phyloP scores from a whole-genome alignment of 2,888 invertebrate genomes.

The Rhabditophanes sp. region DNA sequence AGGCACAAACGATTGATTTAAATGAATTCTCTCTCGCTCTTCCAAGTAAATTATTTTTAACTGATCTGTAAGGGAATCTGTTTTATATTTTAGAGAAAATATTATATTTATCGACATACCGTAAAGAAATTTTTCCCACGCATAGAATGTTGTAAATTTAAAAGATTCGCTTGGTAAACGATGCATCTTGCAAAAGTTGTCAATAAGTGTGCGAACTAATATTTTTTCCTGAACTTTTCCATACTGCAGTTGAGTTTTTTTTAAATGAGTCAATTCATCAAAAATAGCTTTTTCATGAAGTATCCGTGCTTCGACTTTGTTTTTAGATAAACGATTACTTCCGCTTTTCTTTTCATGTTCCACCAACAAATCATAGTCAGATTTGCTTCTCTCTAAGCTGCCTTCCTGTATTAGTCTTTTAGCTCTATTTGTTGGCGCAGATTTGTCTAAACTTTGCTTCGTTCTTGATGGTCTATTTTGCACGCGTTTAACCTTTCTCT shows the following conservation, averaged over 20 bases:
- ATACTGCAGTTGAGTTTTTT: slow-evolving; percentile 74
- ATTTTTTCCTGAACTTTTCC: slow-evolving; percentile 49
- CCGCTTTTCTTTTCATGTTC: background rate
- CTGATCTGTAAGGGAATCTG: slow-evolving; percentile 38
- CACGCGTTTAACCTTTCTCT: too few relatives aligned
- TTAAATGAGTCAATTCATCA: slow-evolving; percentile 75
- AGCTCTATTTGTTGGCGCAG: too few relatives aligned
- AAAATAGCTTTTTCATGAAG: slow-evolving; percentile 47
- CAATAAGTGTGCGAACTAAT: slow-evolving; percentile 35
- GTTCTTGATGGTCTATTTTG: too few relatives aligned
- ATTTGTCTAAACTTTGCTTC: too few relatives aligned
- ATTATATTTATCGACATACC: slow-evolving; percentile 19
- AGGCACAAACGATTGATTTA: too few relatives aligned
- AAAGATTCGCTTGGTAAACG: slow-evolving; percentile 28
- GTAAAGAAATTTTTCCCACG: slow-evolving; percentile 42
- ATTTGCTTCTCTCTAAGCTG: too few relatives aligned
- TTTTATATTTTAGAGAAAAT: background rate
- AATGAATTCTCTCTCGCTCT: slow-evolving; percentile 23
- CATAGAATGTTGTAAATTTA: slow-evolving; percentile 32
- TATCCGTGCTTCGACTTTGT: slow-evolving; percentile 10
- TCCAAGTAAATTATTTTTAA: slow-evolving; percentile 38
- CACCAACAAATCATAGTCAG: too few relatives aligned
- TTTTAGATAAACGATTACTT: too few relatives aligned
- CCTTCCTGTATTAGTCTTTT: too few relatives aligned
- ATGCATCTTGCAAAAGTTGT: slow-evolving; percentile 41